Conservation (phyloP, 2,888 invertebrate genomes). For the Daptonema setosum region DNA sequence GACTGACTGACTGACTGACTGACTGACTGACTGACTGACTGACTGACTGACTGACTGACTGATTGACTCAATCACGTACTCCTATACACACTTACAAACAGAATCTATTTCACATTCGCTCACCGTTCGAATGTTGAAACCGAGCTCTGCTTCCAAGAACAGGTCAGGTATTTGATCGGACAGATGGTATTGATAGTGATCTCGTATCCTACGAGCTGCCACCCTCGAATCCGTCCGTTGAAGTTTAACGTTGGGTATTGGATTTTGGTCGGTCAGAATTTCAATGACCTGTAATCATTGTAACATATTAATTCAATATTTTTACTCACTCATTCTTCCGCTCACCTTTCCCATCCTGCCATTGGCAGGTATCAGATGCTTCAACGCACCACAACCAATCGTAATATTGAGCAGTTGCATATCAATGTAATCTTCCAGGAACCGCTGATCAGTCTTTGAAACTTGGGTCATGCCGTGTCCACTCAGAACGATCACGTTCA, state of each 20-base stretch:
- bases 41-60: too few relatives aligned
- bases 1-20: too few relatives aligned
- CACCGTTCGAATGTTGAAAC: conserved; percentile 13
- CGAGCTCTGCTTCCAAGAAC: conserved; percentile 12
- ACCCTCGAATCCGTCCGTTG: conserved; percentile 13
- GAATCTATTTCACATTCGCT: too few relatives aligned
- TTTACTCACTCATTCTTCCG: background rate
- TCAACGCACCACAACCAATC: conserved; percentile 14
- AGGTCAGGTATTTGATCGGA: conserved; percentile 12
- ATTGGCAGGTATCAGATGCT: conserved; percentile 13
- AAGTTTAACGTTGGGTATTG: conserved; percentile 15
- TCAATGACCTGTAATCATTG: conserved; percentile 9
- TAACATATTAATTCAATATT: background rate
- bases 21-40: too few relatives aligned
- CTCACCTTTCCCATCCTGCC: conserved; percentile 12
- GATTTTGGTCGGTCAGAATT: conserved; percentile 11
- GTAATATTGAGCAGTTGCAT: conserved; percentile 15
- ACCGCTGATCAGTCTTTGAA: background rate
- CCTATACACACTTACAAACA: too few relatives aligned
- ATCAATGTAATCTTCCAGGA: conserved; percentile 15
- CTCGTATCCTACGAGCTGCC: background rate
- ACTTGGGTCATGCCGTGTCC: background rate
- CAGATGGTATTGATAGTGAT: conserved; percentile 11
- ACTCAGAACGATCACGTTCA: background rate
- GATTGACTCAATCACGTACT: too few relatives aligned